phyloP scores from a whole-genome alignment of 2,797 vertebrate species.

The Tapirus indicus region DNA sequence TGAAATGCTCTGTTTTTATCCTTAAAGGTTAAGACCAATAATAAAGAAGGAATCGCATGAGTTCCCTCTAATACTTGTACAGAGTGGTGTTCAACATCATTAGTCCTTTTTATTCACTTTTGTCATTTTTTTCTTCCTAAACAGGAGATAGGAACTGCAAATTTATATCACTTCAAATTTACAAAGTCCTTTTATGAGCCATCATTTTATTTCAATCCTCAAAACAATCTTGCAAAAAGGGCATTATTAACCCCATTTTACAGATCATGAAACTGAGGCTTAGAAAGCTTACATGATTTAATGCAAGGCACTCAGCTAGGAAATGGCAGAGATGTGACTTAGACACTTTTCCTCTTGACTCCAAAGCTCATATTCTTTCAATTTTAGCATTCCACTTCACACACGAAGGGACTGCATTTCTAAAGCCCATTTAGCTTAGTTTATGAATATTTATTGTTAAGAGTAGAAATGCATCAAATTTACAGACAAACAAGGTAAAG shows the following conservation, averaged over 20 bases:
- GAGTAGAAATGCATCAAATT: conserved; percentile 81
- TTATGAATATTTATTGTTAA: conserved; percentile 82
- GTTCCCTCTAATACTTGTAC: neutral
- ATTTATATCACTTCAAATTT: neutral
- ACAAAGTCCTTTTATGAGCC: neutral
- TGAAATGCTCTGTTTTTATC: conserved; percentile 38
- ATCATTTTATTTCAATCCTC: neutral
- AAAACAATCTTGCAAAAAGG: conserved; percentile 4
- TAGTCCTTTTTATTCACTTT: neutral
- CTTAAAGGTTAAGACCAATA: neutral
- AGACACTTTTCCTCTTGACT: conserved; percentile 23
- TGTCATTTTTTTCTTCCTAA: conserved; percentile 29
- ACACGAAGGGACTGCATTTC: conserved; percentile 47
- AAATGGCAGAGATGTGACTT: neutral
- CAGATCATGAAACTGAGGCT: conserved; percentile 47
- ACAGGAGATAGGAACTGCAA: neutral
- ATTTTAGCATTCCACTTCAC: conserved; percentile 38
- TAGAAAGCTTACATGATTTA: neutral
- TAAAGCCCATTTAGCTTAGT: conserved; percentile 44
- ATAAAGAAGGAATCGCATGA: neutral
- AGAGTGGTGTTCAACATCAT: neutral
- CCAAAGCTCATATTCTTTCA: conserved; percentile 21
- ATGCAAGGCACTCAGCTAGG: neutral
- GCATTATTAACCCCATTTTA: neutral
- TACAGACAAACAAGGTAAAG: conserved; percentile 83